phyloP scores from a whole-genome alignment of 2,888 invertebrate species.

The Agonopterix subpropinquella region DNA sequence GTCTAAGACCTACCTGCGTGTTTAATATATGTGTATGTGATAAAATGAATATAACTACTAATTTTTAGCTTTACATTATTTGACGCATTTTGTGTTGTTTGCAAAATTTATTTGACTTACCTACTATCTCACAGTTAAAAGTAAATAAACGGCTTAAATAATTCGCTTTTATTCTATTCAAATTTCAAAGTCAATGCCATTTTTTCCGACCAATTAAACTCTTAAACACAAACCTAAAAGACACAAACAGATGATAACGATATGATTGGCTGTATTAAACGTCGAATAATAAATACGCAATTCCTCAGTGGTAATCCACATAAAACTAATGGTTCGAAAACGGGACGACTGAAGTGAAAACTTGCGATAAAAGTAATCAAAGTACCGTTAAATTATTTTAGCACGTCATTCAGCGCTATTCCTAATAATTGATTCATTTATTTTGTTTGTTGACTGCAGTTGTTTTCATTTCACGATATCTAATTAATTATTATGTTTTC shows the following conservation, averaged over 20 bases:
- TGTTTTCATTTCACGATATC: not conserved
- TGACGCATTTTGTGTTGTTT: too few species aligned
- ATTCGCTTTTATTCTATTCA: not conserved
- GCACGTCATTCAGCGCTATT: constrained; percentile 43
- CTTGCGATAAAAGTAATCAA: constrained; percentile 73
- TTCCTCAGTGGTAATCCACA: constrained; percentile 65
- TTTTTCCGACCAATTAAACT: too few species aligned
- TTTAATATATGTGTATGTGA: too few species aligned
- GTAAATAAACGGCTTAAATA: not conserved
- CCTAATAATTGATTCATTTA: constrained; percentile 22
- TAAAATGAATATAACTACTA: too few species aligned
- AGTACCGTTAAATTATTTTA: constrained; percentile 72
- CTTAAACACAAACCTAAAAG: too few species aligned
- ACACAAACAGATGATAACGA: constrained; percentile 21
- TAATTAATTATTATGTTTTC: too few species aligned
- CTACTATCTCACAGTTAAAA: too few species aligned
- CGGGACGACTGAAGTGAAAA: constrained; percentile 68
- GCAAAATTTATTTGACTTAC: too few species aligned
- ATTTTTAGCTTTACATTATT: too few species aligned
- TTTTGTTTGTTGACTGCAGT: constrained; percentile 7
- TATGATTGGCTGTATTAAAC: constrained; percentile 27
- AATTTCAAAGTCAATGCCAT: not conserved
- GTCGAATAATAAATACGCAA: constrained; percentile 59
- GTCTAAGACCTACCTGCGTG: too few species aligned
- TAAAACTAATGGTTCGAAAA: constrained; percentile 73